phyloP scores from a whole-genome alignment of 2,797 vertebrate species.

The Lagorchestes hirsutus region DNA sequence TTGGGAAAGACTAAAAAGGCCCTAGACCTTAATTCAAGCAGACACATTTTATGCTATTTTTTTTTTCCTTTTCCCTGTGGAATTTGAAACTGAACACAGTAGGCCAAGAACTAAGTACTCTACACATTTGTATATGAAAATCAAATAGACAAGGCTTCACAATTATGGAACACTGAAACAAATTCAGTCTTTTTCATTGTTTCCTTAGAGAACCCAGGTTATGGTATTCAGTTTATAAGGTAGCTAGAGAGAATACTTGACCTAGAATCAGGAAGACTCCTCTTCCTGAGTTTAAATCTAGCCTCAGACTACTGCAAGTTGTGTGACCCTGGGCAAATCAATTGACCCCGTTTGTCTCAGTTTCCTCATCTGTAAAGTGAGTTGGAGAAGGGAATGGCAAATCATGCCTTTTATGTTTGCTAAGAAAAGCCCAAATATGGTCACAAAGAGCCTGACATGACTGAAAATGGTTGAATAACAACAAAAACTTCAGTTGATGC shows the following conservation, averaged over 20 bases:
- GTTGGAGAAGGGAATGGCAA: background rate
- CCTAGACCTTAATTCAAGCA: background rate
- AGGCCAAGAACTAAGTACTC: background rate
- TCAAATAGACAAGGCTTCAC: background rate
- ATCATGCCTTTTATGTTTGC: background rate
- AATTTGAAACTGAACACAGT: background rate
- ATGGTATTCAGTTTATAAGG: background rate
- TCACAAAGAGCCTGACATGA: background rate
- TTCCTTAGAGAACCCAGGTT: background rate
- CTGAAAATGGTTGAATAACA: background rate
- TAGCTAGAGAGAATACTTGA: background rate
- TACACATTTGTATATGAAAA: background rate
- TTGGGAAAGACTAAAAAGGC: background rate
- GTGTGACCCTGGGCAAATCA: background rate
- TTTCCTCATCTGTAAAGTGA: background rate
- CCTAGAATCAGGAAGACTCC: background rate
- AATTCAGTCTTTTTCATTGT: background rate
- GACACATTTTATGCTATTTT: background rate
- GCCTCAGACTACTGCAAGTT: background rate
- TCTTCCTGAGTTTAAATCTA: background rate
- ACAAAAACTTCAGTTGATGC: background rate
- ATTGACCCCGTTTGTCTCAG: background rate
- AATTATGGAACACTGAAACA: background rate
- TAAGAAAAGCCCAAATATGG: background rate
- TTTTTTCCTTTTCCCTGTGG: background rate